phyloP scores from a whole-genome alignment of 2,888 invertebrate species.

The Mesopsocus fuscifrons region DNA sequence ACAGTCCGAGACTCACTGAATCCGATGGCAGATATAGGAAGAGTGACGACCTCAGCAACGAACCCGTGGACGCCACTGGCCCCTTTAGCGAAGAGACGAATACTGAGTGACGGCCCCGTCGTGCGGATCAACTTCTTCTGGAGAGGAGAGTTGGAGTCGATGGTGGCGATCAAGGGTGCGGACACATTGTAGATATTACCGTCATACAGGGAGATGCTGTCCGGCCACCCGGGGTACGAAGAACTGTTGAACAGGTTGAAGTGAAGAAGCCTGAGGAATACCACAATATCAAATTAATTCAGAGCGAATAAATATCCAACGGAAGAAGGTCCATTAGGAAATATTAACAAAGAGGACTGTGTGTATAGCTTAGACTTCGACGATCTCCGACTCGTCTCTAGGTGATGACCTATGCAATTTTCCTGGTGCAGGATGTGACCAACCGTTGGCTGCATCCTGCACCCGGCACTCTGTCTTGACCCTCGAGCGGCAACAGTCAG shows the following conservation, averaged over 20 bases:
- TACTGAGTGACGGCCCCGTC: constrained; percentile 59
- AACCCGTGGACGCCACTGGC: constrained; percentile 90
- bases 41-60: constrained; percentile 87
- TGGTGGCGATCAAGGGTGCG: constrained; percentile 28
- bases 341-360: constrained; percentile 1
- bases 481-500: too few species aligned
- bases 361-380: too few species aligned
- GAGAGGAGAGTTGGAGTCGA: constrained; percentile 48
- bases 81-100: constrained; percentile 85
- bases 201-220: constrained; percentile 73
- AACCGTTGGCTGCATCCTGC: too few species aligned
- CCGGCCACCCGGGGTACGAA: constrained; percentile 56
- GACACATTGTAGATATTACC: constrained; percentile 83
- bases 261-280: constrained; percentile 47
- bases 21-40: constrained; percentile 81
- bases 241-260: constrained; percentile 84
- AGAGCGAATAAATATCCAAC: too few species aligned
- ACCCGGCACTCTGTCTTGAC: too few species aligned
- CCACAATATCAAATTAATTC: not conserved
- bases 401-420: too few species aligned
- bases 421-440: too few species aligned
- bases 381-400: too few species aligned
- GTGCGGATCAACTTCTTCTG: constrained; percentile 61
- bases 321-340: not conserved
- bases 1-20: constrained; percentile 80